Evolutionary conservation across 1,140 invertebrate genomes (phyloP).

Genomic region (Drosophila obscura): DNA sequence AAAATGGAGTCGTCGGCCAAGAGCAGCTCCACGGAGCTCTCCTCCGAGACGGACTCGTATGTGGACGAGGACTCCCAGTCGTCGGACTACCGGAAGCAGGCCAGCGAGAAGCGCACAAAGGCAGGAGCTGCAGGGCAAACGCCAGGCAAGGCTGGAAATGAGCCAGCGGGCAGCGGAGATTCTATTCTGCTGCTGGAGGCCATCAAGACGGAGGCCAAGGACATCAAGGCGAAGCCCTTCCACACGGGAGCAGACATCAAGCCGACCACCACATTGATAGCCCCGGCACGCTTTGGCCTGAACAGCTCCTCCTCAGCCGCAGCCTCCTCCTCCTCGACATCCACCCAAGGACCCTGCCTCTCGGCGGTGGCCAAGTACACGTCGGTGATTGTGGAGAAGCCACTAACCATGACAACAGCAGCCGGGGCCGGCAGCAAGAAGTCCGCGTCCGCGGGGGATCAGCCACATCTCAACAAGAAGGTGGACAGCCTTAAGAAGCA

Average conservation of each 20-base stretch:
- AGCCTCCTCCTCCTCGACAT: conserved; percentile 1
- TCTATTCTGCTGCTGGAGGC: conserved; percentile 12
- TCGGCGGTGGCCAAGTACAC: conserved; percentile 54
- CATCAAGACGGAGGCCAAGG: conserved; percentile 50
- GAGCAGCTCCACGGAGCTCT: conserved; percentile 73
- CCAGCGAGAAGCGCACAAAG: conserved; percentile 28
- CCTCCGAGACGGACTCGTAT: conserved; percentile 78
- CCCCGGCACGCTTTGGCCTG: conserved; percentile 49
- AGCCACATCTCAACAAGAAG: conserved; percentile 36
- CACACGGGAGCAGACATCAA: conserved; percentile 39
- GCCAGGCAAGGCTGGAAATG: no score
- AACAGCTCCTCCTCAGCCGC: conserved; percentile 12
- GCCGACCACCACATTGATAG: conserved; percentile 43
- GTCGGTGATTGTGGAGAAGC: conserved; percentile 77
- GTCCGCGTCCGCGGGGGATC: background rate
- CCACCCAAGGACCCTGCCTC: background rate
- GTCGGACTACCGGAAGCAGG: conserved; percentile 65
- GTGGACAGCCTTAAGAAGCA: conserved; percentile 44
- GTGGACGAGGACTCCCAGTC: conserved; percentile 82
- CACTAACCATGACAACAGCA: conserved; percentile 18
- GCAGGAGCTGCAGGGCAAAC: conserved; percentile 20
- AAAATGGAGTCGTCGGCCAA: conserved; percentile 61
- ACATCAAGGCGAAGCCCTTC: conserved; percentile 41
- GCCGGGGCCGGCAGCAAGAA: conserved; percentile 18
- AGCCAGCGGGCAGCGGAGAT: no score